Conservation (phyloP, 35 echinoderm and acorn worm species). For the Eucidaris tribuloides region DNA sequence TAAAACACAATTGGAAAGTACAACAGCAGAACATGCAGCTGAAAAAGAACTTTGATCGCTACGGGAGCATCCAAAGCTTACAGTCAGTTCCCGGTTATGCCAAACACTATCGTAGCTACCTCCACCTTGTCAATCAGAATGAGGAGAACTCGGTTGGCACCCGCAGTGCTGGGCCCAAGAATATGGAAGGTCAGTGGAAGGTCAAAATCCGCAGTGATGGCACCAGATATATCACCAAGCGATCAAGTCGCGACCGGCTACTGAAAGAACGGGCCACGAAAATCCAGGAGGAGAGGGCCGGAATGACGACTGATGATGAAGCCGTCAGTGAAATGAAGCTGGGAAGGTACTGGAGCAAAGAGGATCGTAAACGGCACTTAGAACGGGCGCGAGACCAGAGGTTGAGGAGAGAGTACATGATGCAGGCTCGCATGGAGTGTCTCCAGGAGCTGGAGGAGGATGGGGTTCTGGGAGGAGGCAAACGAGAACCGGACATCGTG, state of each 20-base stretch:
- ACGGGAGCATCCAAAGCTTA: slow-evolving; percentile 73
- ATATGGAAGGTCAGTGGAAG: slow-evolving; percentile 79
- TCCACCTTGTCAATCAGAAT: slow-evolving; percentile 93
- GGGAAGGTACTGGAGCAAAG: slow-evolving; percentile 94
- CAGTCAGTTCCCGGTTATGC: slow-evolving; percentile 86
- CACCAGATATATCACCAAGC: slow-evolving; percentile 92
- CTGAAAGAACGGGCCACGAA: slow-evolving; percentile 91
- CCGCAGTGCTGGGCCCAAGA: slow-evolving; percentile 32
- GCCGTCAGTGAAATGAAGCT: slow-evolving; percentile 98
- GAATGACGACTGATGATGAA: slow-evolving; percentile 97
- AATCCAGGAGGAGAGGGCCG: slow-evolving; percentile 81
- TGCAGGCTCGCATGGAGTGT: slow-evolving; percentile 87
- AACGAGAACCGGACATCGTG: slow-evolving; percentile 82
- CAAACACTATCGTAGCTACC: slow-evolving; percentile 94
- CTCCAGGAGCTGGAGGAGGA: slow-evolving; percentile 86
- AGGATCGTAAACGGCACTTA: slow-evolving; percentile 92
- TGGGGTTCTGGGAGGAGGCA: slow-evolving; percentile 24
- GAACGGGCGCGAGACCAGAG: slow-evolving; percentile 89
- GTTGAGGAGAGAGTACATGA: slow-evolving; percentile 82
- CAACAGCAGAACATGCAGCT: slow-evolving; percentile 88
- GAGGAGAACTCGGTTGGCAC: slow-evolving; percentile 74
- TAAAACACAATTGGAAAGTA: slow-evolving; percentile 83
- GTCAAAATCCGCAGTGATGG: slow-evolving; percentile 99
- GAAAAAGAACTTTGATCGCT: slow-evolving; percentile 63
- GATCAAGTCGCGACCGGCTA: slow-evolving; percentile 70